Evolutionary conservation across 2,888 invertebrate species (phyloP).

Genomic region (Alentia gelatinosa): DNA sequence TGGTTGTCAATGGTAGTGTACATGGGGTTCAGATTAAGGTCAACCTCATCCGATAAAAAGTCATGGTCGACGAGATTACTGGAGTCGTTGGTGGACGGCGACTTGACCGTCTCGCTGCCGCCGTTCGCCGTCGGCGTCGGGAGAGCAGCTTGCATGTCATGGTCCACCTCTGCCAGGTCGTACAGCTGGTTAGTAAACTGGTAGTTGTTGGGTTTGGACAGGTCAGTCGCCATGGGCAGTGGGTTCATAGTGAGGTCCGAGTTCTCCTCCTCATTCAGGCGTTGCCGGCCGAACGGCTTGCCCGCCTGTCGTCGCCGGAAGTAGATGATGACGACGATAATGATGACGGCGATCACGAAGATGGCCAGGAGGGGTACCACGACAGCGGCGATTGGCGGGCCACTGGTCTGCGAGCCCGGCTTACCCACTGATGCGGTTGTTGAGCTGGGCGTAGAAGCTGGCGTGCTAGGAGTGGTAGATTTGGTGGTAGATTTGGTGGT

Average conservation of each 20-base stretch:
- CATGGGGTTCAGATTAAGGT: background rate
- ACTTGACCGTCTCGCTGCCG: background rate
- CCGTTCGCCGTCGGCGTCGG: background rate
- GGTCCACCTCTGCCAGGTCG: background rate
- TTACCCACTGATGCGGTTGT: background rate
- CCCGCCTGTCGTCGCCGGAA: background rate
- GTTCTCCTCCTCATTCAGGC: background rate
- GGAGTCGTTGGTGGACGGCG: background rate
- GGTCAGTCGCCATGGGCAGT: background rate
- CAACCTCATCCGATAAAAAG: background rate
- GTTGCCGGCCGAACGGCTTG: background rate
- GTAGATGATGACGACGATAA: background rate
- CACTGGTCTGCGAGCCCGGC: background rate
- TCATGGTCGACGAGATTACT: background rate
- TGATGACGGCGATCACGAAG: background rate
- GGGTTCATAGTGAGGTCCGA: background rate
- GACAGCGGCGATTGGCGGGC: background rate
- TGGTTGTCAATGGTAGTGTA: background rate
- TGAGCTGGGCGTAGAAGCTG: background rate
- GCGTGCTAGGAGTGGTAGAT: background rate
- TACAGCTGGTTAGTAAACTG: constrained; percentile 35
- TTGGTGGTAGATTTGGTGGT: background rate
- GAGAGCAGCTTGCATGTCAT: no score
- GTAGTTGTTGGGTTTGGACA: background rate
- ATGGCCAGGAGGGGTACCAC: constrained; percentile 13